Base-by-base conservation (phyloP, 2,113 vertebrate species). In the Otis tarda region DNA sequence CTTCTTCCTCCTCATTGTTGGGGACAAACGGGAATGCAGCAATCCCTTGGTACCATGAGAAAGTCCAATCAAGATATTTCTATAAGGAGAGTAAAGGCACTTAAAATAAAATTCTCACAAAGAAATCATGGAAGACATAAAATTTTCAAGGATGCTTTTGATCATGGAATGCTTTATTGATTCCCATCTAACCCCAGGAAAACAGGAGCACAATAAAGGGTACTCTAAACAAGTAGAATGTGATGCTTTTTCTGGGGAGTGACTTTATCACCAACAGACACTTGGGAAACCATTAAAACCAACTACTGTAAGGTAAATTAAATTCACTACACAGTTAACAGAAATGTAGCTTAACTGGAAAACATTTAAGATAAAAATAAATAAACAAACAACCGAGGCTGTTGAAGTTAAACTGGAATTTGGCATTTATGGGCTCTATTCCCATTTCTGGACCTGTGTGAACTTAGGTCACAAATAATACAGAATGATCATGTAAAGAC, bases 41-140 rank as follows among this genome's bases (percentile, higher is more conserved):
- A 85, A 98, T 97, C 22, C 99, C 99, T 2, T 97, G 97, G 79
- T 99, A 98, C 99, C 99, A 99, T 28, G 98, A 98, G 95, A 99
- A 99, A 41, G 98, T 98, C 86, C 84, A 97, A 91, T 99, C 99
- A 4, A 99, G 97, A 64, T 98, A 98, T 70, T 99, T 98, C 99
- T 99, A 52, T 10, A 81, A 83, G 28, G 39, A 83, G 15, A 63
- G 4, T 43, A 74, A 68, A 88, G 86, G 19, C 37, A 89, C 5
- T 35, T 10, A 39, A 41, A 68, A 43, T 50, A 64, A 63, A 87
- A 52, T 52, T 65, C n/a, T 81, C 59, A 57, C 18, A 22, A 70
- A 91, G 7, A 37, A 59, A 35, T 55, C 12, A 28, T 5, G 23
- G 33, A 86, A 90, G 23, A 89, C 7, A 59, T 37, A 61, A 78